These are phyloP conservation scores for Lepidothrix coronata DNA, from an alignment of 2,113 vertebrate genomes.

Conservation along the genomic window DNA sequence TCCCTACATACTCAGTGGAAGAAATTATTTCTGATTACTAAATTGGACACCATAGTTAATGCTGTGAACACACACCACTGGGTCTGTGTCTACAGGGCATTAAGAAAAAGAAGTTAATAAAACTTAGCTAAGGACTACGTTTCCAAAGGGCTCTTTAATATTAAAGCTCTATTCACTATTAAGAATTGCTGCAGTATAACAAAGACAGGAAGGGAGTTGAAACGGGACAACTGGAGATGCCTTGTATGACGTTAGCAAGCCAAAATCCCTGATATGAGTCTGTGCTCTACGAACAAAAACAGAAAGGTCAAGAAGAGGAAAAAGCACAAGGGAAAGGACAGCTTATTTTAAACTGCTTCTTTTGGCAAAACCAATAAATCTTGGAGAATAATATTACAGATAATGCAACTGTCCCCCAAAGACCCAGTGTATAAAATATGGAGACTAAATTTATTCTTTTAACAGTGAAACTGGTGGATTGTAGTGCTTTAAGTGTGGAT, in stretches of 20 bases:
- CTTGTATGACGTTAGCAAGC: background rate
- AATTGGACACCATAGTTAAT: slow-evolving; percentile 10
- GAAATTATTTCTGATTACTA: slow-evolving; percentile 29
- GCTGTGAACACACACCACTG: background rate
- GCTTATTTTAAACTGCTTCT: slow-evolving; percentile 41
- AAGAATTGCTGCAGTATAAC: slow-evolving; percentile 4
- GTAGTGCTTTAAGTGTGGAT: background rate
- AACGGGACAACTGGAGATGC: background rate
- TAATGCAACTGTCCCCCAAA: slow-evolving; percentile 46
- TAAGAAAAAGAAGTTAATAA: slow-evolving; percentile 20
- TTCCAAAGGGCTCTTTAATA: slow-evolving; percentile 24
- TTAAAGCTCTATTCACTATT: slow-evolving; percentile 15
- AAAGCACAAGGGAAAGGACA: background rate
- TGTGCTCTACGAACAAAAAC: background rate
- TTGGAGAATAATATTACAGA: slow-evolving; percentile 39
- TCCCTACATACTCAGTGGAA: background rate
- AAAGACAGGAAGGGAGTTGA: slow-evolving; percentile 21
- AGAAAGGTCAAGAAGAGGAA: slow-evolving; percentile 8
- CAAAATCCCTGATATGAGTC: background rate
- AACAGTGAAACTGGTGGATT: background rate
- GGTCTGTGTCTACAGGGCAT: background rate
- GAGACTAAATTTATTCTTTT: slow-evolving; percentile 19
- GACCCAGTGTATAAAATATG: slow-evolving; percentile 22
- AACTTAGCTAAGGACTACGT: slow-evolving; percentile 7
- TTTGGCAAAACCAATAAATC: slow-evolving; percentile 49